A percentile compares a stretch with the other conserved stretches of the same genome.
Evolutionary conservation across 1,140 invertebrate genomes (phyloP).

Genomic region (Atopsyche davidsoni): DNA sequence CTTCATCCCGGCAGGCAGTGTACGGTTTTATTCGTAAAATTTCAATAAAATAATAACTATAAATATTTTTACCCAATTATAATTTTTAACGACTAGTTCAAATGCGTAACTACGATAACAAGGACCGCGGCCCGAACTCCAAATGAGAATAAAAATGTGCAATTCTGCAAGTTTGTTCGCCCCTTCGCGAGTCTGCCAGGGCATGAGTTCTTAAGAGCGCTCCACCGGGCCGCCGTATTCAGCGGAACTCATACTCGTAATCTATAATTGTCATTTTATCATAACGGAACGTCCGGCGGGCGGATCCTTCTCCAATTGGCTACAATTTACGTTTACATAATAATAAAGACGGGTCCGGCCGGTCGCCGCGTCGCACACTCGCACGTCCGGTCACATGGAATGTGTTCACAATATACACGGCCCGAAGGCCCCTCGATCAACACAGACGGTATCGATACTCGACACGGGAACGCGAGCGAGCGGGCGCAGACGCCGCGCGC

Average conservation of each 20-base stretch:
- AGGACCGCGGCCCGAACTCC: constrained; percentile 7
- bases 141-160: constrained; percentile 18
- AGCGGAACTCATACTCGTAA: constrained; percentile 16
- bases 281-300: constrained; percentile 11
- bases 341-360: neutral
- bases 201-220: too few species aligned
- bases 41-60: constrained; percentile 25
- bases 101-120: constrained; percentile 25
- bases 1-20: constrained; percentile 26
- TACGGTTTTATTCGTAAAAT: constrained; percentile 25
- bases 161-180: neutral
- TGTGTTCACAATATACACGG: constrained; percentile 15
- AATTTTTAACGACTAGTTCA: constrained; percentile 28
- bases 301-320: constrained; percentile 16
- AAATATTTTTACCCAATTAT: constrained; percentile 24
- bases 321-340: constrained; percentile 18
- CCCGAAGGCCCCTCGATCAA: neutral
- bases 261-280: constrained; percentile 23
- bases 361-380: constrained; percentile 4
- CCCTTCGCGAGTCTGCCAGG: neutral
- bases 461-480: constrained; percentile 34
- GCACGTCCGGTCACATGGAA: constrained; percentile 24
- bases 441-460: neutral
- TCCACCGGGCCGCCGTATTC: too few species aligned
- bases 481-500: constrained; percentile 36